Conservation (phyloP, 2,113 vertebrate genomes). For the Perca fluviatilis region DNA sequence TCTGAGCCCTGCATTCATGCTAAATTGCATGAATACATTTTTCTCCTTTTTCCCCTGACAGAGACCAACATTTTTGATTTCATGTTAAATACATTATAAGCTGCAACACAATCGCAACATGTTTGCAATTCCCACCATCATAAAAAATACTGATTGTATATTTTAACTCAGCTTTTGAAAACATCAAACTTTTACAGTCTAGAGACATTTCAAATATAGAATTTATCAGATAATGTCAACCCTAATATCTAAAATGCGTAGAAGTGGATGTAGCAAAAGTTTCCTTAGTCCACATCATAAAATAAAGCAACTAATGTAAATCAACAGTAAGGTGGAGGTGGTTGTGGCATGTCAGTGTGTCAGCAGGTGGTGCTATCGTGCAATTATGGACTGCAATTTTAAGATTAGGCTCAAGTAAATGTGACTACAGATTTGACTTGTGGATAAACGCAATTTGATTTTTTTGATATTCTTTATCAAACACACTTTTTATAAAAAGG, state of each 20-base stretch:
- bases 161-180: background rate
- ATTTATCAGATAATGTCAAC: background rate
- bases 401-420: background rate
- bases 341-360: background rate
- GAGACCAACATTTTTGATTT: too few species aligned
- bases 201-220: background rate
- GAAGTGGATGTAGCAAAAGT: background rate
- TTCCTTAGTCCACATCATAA: background rate
- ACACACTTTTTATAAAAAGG: background rate
- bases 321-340: background rate
- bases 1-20: background rate
- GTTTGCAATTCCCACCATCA: background rate
- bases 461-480: background rate
- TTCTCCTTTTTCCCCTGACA: too few species aligned
- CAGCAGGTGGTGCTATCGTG: constrained; percentile 66
- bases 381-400: background rate
- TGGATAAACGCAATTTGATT: background rate
- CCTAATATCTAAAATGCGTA: background rate
- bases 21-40: too few species aligned
- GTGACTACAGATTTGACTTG: background rate
- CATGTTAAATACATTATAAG: too few species aligned
- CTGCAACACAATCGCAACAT: too few species aligned
- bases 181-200: background rate
- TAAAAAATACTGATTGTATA: background rate
- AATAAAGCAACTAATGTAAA: background rate